Evolutionary conservation across 2,888 invertebrate species (phyloP).

Genomic region (Prosapia bicincta): DNA sequence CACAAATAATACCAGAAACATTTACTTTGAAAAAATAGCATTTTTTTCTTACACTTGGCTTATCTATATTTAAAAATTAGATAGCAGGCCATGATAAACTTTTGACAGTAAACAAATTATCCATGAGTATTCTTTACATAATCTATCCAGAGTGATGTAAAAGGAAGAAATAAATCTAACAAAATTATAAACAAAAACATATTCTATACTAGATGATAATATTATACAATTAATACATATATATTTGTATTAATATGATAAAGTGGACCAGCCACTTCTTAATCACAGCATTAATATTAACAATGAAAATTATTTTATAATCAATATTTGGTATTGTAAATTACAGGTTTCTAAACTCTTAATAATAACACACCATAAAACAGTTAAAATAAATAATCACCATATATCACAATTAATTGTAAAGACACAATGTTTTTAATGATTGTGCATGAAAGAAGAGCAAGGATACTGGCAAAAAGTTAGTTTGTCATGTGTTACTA

Average conservation of each 20-base stretch:
- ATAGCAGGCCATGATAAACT: too few species aligned
- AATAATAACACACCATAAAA: neutral
- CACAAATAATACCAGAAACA: too few species aligned
- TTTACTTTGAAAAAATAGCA: too few species aligned
- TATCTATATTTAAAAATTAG: too few species aligned
- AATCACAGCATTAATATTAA: neutral
- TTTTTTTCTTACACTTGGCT: too few species aligned
- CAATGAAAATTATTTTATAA: neutral
- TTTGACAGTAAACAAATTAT: too few species aligned
- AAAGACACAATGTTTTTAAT: neutral
- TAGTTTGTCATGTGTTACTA: neutral
- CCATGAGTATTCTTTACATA: too few species aligned
- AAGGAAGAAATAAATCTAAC: neutral
- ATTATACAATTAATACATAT: neutral
- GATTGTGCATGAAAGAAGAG: neutral
- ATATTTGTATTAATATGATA: neutral
- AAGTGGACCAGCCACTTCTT: neutral
- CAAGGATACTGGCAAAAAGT: neutral
- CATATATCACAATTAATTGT: neutral
- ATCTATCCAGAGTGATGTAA: neutral
- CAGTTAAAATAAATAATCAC: neutral
- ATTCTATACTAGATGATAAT: neutral
- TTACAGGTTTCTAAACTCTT: neutral
- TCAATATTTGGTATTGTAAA: neutral
- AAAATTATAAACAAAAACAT: neutral